These are phyloP conservation scores for Perodicticus potto DNA, from an alignment of 2,797 vertebrate genomes.

Conservation along the genomic window DNA sequence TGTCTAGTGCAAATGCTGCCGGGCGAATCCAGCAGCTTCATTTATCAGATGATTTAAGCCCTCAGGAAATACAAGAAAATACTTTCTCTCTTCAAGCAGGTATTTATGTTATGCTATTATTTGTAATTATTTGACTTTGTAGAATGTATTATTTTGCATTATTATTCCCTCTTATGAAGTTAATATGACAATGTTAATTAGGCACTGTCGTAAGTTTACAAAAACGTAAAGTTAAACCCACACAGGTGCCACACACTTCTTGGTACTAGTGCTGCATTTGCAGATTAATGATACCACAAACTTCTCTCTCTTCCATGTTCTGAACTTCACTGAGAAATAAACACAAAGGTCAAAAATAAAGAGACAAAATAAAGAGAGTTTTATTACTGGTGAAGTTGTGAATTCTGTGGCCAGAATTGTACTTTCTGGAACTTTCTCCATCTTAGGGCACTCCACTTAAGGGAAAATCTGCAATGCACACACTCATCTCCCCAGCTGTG, in stretches of 20 bases:
- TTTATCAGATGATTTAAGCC: conserved; percentile 89
- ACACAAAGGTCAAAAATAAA: neutral
- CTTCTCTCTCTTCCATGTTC: neutral
- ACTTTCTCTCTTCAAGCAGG: conserved; percentile 91
- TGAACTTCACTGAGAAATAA: neutral
- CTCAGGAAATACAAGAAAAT: conserved; percentile 91
- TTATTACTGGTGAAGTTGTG: neutral
- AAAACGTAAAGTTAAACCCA: neutral
- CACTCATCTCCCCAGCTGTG: neutral
- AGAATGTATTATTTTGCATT: neutral
- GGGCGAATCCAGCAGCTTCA: conserved; percentile 89
- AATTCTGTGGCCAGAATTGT: neutral
- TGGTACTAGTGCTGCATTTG: neutral
- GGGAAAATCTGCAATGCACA: neutral
- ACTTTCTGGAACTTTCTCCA: neutral
- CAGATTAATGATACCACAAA: neutral
- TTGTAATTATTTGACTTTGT: neutral
- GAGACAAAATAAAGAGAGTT: neutral
- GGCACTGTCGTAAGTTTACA: neutral
- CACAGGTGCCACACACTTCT: neutral
- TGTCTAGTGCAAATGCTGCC: conserved; percentile 92
- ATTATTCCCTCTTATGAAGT: neutral
- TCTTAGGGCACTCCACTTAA: neutral
- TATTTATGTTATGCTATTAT: conserved; percentile 65
- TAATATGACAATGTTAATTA: neutral